These are phyloP conservation scores for Enhydra lutris DNA, from an alignment of 2,113 vertebrate species.

Conservation along the genomic window DNA sequence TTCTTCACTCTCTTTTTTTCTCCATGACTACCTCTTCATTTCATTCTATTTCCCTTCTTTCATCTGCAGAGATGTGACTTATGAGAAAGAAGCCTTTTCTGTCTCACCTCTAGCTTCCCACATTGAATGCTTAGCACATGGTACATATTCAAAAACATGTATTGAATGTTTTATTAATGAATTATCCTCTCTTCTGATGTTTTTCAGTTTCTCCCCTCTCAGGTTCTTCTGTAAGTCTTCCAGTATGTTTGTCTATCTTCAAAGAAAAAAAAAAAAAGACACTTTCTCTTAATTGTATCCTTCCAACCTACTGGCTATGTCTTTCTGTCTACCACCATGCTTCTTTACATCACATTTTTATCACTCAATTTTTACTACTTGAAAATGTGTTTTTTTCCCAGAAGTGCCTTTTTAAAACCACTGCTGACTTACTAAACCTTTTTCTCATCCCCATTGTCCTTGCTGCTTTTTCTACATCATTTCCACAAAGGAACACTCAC, in stretches of 20 bases:
- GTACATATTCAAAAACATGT: neutral
- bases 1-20: neutral
- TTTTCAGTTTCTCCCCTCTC: neutral
- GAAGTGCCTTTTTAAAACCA: conserved; percentile 27
- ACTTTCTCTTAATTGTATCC: neutral
- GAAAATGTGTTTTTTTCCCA: neutral
- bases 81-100: neutral
- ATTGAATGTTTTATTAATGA: neutral
- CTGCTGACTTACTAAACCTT: neutral
- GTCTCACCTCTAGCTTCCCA: neutral
- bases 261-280: neutral
- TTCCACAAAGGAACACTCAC: neutral
- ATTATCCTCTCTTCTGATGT: neutral
- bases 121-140: neutral
- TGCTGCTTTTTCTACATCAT: neutral
- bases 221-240: neutral
- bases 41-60: neutral
- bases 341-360: neutral
- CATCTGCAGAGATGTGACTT: neutral
- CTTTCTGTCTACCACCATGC: neutral
- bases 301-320: neutral
- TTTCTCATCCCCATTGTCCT: neutral
- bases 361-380: neutral
- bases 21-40: neutral
- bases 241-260: neutral